Percentiles rank a stretch among this genome's conserved stretches.
Evolutionary conservation across 2,888 invertebrate genomes (phyloP).

Genomic region (Apamea monoglypha): DNA sequence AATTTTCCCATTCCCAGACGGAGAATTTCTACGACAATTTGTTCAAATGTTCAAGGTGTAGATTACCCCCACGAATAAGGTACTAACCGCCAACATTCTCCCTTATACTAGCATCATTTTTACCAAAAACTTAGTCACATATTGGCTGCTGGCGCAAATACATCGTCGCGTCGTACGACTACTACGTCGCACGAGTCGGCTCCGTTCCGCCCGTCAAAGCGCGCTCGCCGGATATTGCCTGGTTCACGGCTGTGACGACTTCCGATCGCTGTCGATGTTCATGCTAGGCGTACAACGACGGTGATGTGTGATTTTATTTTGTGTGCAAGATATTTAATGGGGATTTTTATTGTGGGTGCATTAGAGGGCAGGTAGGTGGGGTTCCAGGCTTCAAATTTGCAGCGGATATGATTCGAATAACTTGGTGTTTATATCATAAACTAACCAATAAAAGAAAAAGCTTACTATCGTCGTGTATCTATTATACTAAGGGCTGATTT

Average conservation of each 20-base stretch:
- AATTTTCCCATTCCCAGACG: background rate
- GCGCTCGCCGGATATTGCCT: slow-evolving; percentile 77
- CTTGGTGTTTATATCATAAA: background rate
- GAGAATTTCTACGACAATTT: background rate
- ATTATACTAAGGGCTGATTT: no score
- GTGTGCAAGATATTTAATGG: slow-evolving; percentile 22
- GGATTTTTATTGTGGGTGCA: slow-evolving; percentile 16
- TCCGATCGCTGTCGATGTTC: slow-evolving; percentile 70
- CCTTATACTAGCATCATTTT: background rate
- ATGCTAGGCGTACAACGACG: slow-evolving; percentile 31
- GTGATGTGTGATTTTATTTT: slow-evolving; percentile 50
- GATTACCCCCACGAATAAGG: background rate
- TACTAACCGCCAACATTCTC: background rate
- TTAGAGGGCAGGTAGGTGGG: background rate
- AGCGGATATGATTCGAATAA: background rate
- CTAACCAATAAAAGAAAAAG: no score
- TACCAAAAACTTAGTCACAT: slow-evolving; percentile 3
- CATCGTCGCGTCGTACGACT: background rate
- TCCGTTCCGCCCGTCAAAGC: slow-evolving; percentile 68
- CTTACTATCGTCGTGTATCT: no score
- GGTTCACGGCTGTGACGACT: slow-evolving; percentile 78
- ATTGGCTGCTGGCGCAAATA: slow-evolving; percentile 25
- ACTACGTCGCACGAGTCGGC: slow-evolving; percentile 61
- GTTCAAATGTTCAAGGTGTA: background rate
- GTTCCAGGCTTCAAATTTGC: background rate